phyloP scores from a whole-genome alignment of 1,140 invertebrate genomes.

The Lordiphosa stackelbergi region DNA sequence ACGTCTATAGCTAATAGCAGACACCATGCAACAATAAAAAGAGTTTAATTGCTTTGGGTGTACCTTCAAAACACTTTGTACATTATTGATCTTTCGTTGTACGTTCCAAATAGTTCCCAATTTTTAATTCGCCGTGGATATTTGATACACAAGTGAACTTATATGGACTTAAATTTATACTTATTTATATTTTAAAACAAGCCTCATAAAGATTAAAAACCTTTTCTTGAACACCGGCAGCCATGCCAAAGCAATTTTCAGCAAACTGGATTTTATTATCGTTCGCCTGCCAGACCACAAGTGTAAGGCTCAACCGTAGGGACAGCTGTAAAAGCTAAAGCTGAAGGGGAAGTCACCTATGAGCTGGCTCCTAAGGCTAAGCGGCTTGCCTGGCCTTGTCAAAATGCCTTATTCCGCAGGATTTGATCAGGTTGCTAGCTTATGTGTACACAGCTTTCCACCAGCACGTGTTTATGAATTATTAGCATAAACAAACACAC shows the following conservation, averaged over 20 bases:
- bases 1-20: no score
- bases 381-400: conserved; percentile 4
- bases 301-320: conserved; percentile 4
- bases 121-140: no score
- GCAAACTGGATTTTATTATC: conserved; percentile 12
- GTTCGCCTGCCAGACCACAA: neutral
- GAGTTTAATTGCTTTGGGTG: no score
- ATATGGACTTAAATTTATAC: no score
- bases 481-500: conserved; percentile 4
- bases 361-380: conserved; percentile 1
- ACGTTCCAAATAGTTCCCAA: no score
- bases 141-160: no score
- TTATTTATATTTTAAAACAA: neutral
- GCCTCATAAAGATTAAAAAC: conserved; percentile 12
- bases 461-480: no score
- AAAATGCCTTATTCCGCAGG: conserved; percentile 4
- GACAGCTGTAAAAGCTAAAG: conserved; percentile 2
- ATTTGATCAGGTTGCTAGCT: conserved; percentile 3
- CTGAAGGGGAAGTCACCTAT: neutral
- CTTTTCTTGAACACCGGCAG: conserved; percentile 3
- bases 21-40: no score
- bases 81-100: no score
- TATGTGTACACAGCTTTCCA: conserved; percentile 1
- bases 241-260: conserved; percentile 10
- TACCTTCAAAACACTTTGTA: no score